A percentile compares a stretch with the other conserved stretches of the same genome.
These are phyloP conservation scores for Patagioenas fasciata DNA, from an alignment of 2,113 vertebrate species.

Conservation along the genomic window DNA sequence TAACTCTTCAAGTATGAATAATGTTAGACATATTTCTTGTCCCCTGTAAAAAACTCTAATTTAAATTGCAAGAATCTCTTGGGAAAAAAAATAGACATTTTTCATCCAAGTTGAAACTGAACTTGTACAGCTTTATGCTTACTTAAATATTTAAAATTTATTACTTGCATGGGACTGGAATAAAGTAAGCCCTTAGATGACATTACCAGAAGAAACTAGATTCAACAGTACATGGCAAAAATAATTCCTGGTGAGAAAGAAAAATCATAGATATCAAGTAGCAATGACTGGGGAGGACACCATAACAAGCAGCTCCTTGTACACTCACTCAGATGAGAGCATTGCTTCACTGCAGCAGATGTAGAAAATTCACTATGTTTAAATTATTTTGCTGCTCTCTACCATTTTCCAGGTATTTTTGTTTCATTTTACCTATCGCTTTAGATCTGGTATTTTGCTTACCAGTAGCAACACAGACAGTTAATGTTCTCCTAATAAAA, in stretches of 20 bases:
- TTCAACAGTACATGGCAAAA: no score
- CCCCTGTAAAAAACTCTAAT: background rate
- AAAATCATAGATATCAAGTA: no score
- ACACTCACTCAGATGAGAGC: no score
- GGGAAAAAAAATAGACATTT: background rate
- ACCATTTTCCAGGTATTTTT: background rate
- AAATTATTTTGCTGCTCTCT: background rate
- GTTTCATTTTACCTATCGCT: background rate
- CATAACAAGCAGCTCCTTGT: no score
- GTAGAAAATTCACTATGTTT: no score
- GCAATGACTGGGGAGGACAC: no score
- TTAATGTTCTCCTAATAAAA: background rate
- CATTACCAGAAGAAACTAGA: background rate
- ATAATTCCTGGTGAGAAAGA: no score
- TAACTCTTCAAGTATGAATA: constrained; percentile 46
- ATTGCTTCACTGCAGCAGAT: no score
- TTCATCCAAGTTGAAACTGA: constrained; percentile 8
- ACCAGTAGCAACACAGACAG: background rate
- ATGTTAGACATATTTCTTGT: constrained; percentile 30
- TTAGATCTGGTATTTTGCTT: background rate
- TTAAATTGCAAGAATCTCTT: constrained; percentile 10
- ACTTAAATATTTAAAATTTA: constrained; percentile 37
- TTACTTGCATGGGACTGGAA: background rate
- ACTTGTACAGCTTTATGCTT: background rate
- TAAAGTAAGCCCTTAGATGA: background rate